A percentile compares a stretch with the other conserved stretches of the same genome.
These are phyloP conservation scores for Mus caroli DNA, from an alignment of 2,797 vertebrate genomes.

Conservation along the genomic window DNA sequence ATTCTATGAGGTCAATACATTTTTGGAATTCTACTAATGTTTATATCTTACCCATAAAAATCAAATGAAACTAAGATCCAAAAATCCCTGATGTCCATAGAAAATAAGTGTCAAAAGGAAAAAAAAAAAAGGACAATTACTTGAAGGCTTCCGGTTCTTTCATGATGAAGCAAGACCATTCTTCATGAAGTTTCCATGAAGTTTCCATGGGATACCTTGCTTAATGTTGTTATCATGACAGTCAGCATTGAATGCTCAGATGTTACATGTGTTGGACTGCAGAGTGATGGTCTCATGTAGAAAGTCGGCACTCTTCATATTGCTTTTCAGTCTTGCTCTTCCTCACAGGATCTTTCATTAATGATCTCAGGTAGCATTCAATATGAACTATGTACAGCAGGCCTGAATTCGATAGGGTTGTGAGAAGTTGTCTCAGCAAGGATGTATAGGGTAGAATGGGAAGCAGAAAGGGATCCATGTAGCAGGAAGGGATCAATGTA, in stretches of 20 bases:
- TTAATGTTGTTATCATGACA: not conserved
- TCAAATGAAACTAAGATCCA: conserved; percentile 35
- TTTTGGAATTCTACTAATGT: not conserved
- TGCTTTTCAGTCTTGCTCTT: not conserved
- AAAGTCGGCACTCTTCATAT: not conserved
- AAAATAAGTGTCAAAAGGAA: conserved; percentile 46
- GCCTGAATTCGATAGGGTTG: not conserved
- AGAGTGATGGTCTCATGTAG: too few relatives aligned
- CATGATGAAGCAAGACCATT: not conserved
- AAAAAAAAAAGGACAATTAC: not conserved
- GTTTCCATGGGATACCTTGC: not conserved
- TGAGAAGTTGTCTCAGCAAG: not conserved
- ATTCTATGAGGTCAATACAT: not conserved
- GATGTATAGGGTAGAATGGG: fast-evolving
- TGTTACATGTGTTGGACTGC: not conserved
- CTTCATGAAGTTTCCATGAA: not conserved
- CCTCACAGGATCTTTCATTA: not conserved
- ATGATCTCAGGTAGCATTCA: not conserved
- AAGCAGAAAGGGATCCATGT: not conserved
- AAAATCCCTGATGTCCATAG: not conserved
- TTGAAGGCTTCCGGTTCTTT: not conserved
- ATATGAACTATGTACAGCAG: not conserved
- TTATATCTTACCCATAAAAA: conserved; percentile 1
- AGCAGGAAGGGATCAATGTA: not conserved
- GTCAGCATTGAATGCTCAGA: not conserved